Evolutionary conservation across 2,797 vertebrate species (phyloP).

Genomic region (Etheostoma nigrum): DNA sequence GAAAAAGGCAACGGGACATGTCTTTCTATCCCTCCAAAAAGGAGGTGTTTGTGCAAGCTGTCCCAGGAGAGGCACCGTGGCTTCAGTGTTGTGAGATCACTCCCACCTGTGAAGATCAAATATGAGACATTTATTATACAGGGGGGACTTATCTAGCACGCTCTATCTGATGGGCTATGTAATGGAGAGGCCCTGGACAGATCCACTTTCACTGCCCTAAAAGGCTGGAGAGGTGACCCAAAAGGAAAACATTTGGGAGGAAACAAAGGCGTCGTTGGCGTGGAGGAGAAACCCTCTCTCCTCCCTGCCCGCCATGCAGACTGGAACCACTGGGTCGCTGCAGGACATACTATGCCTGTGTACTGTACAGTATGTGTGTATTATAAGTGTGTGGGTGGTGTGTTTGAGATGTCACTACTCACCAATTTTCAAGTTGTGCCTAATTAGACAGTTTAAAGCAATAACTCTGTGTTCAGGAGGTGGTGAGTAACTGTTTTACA

Average conservation of each 20-base stretch:
- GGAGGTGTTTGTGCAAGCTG: constrained; percentile 74
- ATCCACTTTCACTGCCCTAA: constrained; percentile 86
- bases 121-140: constrained; percentile 86
- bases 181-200: constrained; percentile 79
- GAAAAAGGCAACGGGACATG: constrained; percentile 47
- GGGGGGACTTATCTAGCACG: constrained; percentile 81
- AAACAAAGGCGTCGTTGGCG: constrained; percentile 79
- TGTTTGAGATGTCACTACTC: constrained; percentile 46
- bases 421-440: constrained; percentile 44
- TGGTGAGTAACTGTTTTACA: constrained; percentile 49
- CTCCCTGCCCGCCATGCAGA: constrained; percentile 48
- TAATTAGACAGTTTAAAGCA: constrained; percentile 57
- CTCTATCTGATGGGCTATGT: constrained; percentile 86
- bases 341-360: constrained; percentile 32
- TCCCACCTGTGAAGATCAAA: constrained; percentile 87
- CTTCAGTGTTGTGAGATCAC: constrained; percentile 74
- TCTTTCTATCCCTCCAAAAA: constrained; percentile 55
- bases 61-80: constrained; percentile 69
- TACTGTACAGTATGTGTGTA: constrained; percentile 1
- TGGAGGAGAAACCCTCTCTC: constrained; percentile 76
- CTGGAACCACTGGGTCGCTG: constrained; percentile 51
- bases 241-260: constrained; percentile 85
- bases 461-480: constrained; percentile 39
- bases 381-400: constrained; percentile 28
- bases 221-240: constrained; percentile 84